Evolutionary conservation across 64 coral and sea anemone genomes (phyloP).

Genomic region (Dendronephthya gigantea): DNA sequence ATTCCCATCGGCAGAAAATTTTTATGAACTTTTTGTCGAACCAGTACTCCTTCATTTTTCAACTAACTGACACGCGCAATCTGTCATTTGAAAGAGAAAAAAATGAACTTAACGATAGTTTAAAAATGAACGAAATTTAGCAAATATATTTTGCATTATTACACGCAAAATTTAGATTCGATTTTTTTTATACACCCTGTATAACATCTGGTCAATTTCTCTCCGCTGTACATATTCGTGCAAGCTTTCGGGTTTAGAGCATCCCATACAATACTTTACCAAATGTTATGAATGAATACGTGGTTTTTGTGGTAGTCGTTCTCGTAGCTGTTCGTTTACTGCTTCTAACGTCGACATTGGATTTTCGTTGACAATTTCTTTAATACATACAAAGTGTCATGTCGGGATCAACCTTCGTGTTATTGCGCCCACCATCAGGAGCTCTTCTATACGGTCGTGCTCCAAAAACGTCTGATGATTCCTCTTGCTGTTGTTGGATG

Average conservation of each 20-base stretch:
- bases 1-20: no score
- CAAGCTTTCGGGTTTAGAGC: constrained; percentile 11
- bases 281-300: neutral
- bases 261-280: neutral
- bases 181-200: no score
- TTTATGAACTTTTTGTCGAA: no score
- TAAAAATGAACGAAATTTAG: no score
- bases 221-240: constrained; percentile 2
- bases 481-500: constrained; percentile 9
- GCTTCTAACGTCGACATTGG: constrained; percentile 15
- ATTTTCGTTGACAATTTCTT: no score
- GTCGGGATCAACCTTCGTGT: constrained; percentile 23
- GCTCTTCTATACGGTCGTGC: neutral
- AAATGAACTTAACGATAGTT: no score
- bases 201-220: constrained; percentile 16
- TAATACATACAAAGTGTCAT: constrained; percentile 39
- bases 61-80: no score
- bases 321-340: constrained; percentile 26
- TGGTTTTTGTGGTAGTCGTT: constrained; percentile 17
- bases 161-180: no score
- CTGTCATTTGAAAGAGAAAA: no score
- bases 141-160: no score
- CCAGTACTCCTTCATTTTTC: no score
- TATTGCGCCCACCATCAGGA: neutral
- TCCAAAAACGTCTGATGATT: neutral